Evolutionary conservation across 2,113 vertebrate genomes (phyloP), one percentile per base, ranked within the genome.

Genomic region (Lagopus muta): DNA sequence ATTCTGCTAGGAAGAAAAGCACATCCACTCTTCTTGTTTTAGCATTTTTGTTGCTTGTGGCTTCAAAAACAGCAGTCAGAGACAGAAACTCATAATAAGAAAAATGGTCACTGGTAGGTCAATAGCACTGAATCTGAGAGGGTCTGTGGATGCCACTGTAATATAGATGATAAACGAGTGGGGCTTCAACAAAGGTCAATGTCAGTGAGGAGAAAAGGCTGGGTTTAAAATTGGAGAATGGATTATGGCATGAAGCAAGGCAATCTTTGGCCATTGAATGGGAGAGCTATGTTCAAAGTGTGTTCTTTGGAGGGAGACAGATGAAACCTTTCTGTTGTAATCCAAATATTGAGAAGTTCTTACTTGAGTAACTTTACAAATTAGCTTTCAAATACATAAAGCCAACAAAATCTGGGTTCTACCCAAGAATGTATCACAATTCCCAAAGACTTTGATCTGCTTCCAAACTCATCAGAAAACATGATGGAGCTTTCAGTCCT

Each of bases 261-360:
- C 13, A 52, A 25, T 42, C 28, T 17, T 54, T 52, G 45, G 22
- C 18, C 50, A 28, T 19, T 3, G 40, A 14, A 20, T 10, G 40
- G 34, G 43, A 43, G 22, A 42, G 10, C 0, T 1, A 30, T 40
- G 22, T 25, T 74, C 83, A 47, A 4, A 64, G 11, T 1, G 0
- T 30, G 18, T 40, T 87, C 43, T 89, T 83, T 50, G 47, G 27
- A 85, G 8, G 21, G 32, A 55, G 10, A n/a, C 18, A 20, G 42
- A 30, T 10, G 5, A 78, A 77, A 50, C 5, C 8, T 61, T 60
- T 69, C 47, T 36, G 28, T 36, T 48, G n/a, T 71, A 79, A 87
- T 5, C 2, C 34, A 45, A 15, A 12, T 52, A 61, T 3, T 64
- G 32, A 20, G 20, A 67, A n/a, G 3, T 9, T 8, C 14, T 65